Evolutionary conservation across 1,140 invertebrate species (phyloP).

Genomic region (Apis florea): DNA sequence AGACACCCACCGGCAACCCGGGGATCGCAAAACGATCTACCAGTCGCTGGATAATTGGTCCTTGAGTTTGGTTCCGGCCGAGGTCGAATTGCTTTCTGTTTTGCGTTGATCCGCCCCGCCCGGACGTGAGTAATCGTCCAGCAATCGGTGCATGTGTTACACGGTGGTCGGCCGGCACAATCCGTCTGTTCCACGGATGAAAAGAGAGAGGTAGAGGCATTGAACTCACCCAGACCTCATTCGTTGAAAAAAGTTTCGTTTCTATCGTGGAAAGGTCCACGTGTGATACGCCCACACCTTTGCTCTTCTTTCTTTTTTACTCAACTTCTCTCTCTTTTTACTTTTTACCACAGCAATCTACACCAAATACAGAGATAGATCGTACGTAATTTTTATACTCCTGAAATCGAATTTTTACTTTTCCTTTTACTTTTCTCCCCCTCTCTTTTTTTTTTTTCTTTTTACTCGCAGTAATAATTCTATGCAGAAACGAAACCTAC

Average conservation of each 20-base stretch:
- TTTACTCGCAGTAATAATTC: background rate
- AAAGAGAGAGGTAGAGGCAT: conserved; percentile 58
- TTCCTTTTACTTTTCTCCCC: too few relatives aligned
- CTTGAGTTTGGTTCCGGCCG: conserved; percentile 57
- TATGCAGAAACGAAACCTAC: background rate
- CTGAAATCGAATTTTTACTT: too few relatives aligned
- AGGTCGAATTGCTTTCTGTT: conserved; percentile 64
- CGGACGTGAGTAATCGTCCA: conserved; percentile 54
- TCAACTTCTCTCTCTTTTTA: background rate
- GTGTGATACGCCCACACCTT: background rate
- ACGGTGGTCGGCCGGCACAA: conserved; percentile 18
- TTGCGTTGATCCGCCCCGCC: conserved; percentile 49
- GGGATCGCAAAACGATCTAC: conserved; percentile 47
- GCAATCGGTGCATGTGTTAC: conserved; percentile 51
- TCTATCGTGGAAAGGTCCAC: conserved; percentile 40
- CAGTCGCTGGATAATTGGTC: conserved; percentile 56
- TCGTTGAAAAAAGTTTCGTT: conserved; percentile 42
- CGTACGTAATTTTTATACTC: too few relatives aligned
- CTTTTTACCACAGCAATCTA: too few relatives aligned
- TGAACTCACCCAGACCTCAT: conserved; percentile 53
- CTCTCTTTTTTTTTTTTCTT: background rate
- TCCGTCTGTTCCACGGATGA: conserved; percentile 22
- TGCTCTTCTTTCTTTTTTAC: too few relatives aligned
- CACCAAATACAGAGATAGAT: too few relatives aligned
- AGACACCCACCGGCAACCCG: conserved; percentile 29